Base-by-base conservation (phyloP, 2,797 vertebrate species). In the Cephalopachus bancanus region DNA sequence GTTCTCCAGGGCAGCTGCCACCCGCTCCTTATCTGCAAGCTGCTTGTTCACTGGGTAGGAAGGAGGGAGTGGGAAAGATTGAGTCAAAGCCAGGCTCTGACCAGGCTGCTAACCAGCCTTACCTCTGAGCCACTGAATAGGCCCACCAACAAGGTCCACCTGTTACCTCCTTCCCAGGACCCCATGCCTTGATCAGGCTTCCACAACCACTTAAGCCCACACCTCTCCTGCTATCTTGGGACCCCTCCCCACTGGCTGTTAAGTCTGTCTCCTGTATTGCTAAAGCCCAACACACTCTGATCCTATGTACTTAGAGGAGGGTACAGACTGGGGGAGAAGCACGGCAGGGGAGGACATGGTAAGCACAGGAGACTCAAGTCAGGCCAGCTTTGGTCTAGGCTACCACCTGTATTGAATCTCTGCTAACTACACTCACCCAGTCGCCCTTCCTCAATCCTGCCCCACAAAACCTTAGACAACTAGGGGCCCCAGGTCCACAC, bases 1-100 rank as follows among this genome's bases (percentile, higher is more conserved):
- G 96, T 99, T 99, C 95, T 99, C 99, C 98, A 99, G 97, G 89
- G 99, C 99, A 3, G 99, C 99, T 8, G 99, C 99, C 59, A 99
- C 99, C 75, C 99, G 98, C 96, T 99, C 99, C 98, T 99, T 99
- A 98, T 99, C 99, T 3, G 99, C 99, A 28, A 99, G 99, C 97
- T 99, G 99, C 97, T 99, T 99, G 97, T 99, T 99, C 87, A 99
- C 99, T 99, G 98, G 28, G 93, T 76, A 30, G 81, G 92, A 83
- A 93, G 89, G 33, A 89, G 37, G 57, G 62, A 94, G 57, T n/a
- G 3, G 20, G 17, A 69, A 83, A 87, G 76, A 44, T 6, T 37
- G 44, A 22, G 59, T 96, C 44, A 95, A 76, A 94, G 24, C 4
- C 55, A 93, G 72, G 62, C 64, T 79, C 44, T 74, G 53, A 64